A percentile compares a stretch with the other conserved stretches of the same genome.
phyloP scores from a whole-genome alignment of 2,113 vertebrate genomes.

The Uria aalge region DNA sequence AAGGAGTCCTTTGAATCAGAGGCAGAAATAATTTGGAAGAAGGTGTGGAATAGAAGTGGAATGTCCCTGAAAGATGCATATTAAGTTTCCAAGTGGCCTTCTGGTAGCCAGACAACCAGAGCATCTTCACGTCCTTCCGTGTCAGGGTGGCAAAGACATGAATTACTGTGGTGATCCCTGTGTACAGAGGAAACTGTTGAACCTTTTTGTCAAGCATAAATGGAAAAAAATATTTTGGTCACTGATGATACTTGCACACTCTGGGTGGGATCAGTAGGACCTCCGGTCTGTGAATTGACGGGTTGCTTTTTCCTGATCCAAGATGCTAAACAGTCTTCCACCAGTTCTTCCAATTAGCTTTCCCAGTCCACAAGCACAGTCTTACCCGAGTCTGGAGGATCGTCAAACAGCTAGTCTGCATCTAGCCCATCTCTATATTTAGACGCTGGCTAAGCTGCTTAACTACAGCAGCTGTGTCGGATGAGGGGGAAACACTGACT shows the following conservation, averaged over 20 bases:
- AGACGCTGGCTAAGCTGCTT: slow-evolving; percentile 6
- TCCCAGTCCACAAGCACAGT: background rate
- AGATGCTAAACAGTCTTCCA: background rate
- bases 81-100: background rate
- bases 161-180: background rate
- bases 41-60: background rate
- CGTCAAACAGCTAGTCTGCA: background rate
- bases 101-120: background rate
- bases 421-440: background rate
- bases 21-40: background rate
- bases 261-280: background rate
- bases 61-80: background rate
- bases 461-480: background rate
- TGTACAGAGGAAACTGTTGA: background rate
- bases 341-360: background rate
- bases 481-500: background rate
- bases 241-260: background rate
- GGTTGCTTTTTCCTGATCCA: background rate
- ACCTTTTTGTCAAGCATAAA: background rate
- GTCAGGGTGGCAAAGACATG: background rate
- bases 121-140: background rate
- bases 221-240: background rate
- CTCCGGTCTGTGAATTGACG: background rate
- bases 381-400: background rate
- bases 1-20: background rate